phyloP scores from a whole-genome alignment of 92 coral and sea anemone species.

The Micromussa lordhowensis region DNA sequence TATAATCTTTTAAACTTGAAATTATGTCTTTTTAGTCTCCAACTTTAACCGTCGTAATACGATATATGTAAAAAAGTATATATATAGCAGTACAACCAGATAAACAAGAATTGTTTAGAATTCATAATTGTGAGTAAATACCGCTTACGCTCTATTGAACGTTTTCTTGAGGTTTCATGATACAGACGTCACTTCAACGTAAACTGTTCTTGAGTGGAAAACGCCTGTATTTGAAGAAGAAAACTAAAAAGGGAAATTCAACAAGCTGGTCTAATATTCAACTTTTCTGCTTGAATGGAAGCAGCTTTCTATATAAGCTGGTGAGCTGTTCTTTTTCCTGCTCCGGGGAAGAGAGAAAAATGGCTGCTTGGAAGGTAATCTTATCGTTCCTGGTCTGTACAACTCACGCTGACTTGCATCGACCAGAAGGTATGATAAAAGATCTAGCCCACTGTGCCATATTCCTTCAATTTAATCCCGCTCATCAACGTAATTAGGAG shows the following conservation, averaged over 20 bases:
- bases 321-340: too few relatives aligned
- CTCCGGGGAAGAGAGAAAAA: not conserved
- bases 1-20: too few relatives aligned
- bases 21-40: not conserved
- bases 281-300: not conserved
- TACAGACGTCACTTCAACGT: not conserved
- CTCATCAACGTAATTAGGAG: not conserved
- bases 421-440: conserved; percentile 34
- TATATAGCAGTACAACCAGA: not conserved
- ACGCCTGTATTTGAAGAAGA: not conserved
- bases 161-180: not conserved
- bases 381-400: not conserved
- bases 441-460: not conserved
- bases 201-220: not conserved
- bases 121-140: not conserved
- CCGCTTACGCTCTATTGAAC: not conserved
- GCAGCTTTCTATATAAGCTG: not conserved
- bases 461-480: not conserved
- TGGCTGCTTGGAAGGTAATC: conserved; percentile 1
- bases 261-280: not conserved
- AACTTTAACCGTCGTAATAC: too few relatives aligned
- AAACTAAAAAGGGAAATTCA: not conserved
- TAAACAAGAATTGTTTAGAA: not conserved
- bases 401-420: conserved; percentile 12
- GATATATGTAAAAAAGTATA: too few relatives aligned